Evolutionary conservation across 1,140 invertebrate genomes (phyloP), one percentile per base, ranked within the genome.

Genomic region (Cherax quadricarinatus): DNA sequence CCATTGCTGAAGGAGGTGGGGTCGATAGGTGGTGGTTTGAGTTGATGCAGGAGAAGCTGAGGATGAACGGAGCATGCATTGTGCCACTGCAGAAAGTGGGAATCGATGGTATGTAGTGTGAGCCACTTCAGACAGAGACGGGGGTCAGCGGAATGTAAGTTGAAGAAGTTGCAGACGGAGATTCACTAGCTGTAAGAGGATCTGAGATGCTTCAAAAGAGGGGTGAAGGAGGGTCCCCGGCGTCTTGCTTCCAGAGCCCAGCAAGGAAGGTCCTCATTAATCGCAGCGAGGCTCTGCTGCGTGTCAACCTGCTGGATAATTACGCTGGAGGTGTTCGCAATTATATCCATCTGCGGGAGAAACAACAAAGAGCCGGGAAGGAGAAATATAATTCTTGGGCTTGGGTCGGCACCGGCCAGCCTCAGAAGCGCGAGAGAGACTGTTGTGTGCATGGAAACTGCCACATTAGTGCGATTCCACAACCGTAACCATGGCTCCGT

Each of bases 271-370:
- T 10, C 84, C 84, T 86, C 85, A 86, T 86, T 86, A 86, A 86
- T 86, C 85, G 66, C 30, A n/a, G 85, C 2, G 66, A 18, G 48
- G 62, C 51, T 21, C 70, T 86, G 85, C 85, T 75, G 85, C 66
- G 30, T 21, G 66, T 49, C 66, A 73, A 86, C 66, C 18, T 51
- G 41, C n/a, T 16, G 48, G 84, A 66, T 86, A 86, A 86, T 86
- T 86, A 86, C 62, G 85, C 66, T 51, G 66, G 70, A 86, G 85
- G 85, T 86, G 85, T 86, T 24, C 85, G 85, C 85, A 86, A 86
- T 86, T 86, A 86, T 86, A 70, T 41, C 85, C 48, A 70, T 86
- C 62, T 48, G 70, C 85, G 85, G 66, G 30, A 12, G 51, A 83
- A 75, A 86, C 85, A 86, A 86, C 85, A 73, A 86, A 86, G 84